Percentiles rank a stretch among this genome's conserved stretches.
These are phyloP conservation scores for Hippoglossus stenolepis DNA, from an alignment of 2,113 vertebrate species.

Conservation along the genomic window DNA sequence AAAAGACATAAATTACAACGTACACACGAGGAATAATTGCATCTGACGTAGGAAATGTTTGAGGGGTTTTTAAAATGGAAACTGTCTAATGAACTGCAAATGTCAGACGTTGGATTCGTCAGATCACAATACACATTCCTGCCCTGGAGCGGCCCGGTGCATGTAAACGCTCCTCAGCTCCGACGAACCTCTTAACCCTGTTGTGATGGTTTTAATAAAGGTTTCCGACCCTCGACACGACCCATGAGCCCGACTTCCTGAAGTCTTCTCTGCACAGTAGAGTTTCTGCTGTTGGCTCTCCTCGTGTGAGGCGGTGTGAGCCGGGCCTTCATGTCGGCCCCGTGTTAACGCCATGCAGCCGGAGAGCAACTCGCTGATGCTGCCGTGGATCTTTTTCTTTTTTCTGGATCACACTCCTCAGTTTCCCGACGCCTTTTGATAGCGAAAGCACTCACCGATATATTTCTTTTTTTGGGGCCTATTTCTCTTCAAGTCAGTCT, in stretches of 20 bases:
- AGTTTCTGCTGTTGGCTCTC: slow-evolving; percentile 34
- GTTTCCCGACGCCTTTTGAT: slow-evolving; percentile 25
- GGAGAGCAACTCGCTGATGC: slow-evolving; percentile 43
- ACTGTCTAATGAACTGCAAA: slow-evolving; percentile 27
- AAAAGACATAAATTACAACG: background rate
- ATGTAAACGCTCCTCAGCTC: background rate
- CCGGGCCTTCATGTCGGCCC: slow-evolving; percentile 40
- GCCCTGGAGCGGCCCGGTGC: slow-evolving; percentile 26
- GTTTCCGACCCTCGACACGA: slow-evolving; percentile 36
- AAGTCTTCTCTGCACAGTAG: slow-evolving; percentile 9
- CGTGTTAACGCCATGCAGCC: background rate
- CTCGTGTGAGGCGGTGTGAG: slow-evolving; percentile 16
- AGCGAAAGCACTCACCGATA: slow-evolving; percentile 4
- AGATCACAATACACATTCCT: slow-evolving; percentile 10
- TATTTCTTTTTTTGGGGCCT: background rate
- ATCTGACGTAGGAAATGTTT: background rate
- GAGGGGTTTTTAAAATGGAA: background rate
- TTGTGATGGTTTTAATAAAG: slow-evolving; percentile 57
- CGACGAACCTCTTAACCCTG: slow-evolving; percentile 52
- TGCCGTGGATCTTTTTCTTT: slow-evolving; percentile 34
- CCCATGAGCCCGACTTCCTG: slow-evolving; percentile 45
- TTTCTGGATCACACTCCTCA: no score
- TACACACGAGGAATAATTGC: background rate
- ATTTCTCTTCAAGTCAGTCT: slow-evolving; percentile 42
- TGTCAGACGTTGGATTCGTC: slow-evolving; percentile 30